Conservation (phyloP, 1,140 invertebrate species). For the Aphelinus atriplicis region DNA sequence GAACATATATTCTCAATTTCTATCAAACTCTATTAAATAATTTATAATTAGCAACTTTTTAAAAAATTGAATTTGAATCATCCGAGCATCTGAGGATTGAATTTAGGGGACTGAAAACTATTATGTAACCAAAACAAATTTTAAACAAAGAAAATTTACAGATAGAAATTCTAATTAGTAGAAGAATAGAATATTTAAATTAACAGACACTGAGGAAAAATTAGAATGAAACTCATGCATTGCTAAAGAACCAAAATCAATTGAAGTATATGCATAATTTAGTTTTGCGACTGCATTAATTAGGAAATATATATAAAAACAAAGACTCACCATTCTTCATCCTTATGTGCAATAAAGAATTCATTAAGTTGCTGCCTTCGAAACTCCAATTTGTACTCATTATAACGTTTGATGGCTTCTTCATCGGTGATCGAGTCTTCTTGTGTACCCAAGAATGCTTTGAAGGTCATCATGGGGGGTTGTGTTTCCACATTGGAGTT, state of each 20-base stretch:
- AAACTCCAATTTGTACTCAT: conserved; percentile 98
- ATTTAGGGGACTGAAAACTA: not conserved
- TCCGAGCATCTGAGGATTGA: too few relatives aligned
- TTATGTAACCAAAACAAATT: not conserved
- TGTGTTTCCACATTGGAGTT: conserved; percentile 75
- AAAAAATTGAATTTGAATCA: too few relatives aligned
- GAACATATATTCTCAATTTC: not conserved
- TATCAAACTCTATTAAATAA: not conserved
- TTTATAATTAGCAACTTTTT: too few relatives aligned
- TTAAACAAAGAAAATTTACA: not conserved
- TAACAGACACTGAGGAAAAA: conserved; percentile 40
- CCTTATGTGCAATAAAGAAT: conserved; percentile 98
- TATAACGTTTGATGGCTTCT: conserved; percentile 96
- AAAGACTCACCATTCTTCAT: conserved; percentile 96
- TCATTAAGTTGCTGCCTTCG: conserved; percentile 96
- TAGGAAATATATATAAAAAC: conserved; percentile 8
- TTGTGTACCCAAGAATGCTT: conserved; percentile 94
- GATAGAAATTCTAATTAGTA: not conserved
- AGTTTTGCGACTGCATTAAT: too few relatives aligned
- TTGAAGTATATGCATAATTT: not conserved
- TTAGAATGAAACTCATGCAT: conserved; percentile 30
- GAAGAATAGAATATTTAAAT: conserved; percentile 25
- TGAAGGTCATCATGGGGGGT: conserved; percentile 96
- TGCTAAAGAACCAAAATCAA: conserved; percentile 10
- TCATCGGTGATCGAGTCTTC: conserved; percentile 98